A percentile compares a stretch with the other conserved stretches of the same genome.
These are phyloP conservation scores for Pluvianellus socialis DNA, from an alignment of 2,113 vertebrate genomes.

Conservation along the genomic window DNA sequence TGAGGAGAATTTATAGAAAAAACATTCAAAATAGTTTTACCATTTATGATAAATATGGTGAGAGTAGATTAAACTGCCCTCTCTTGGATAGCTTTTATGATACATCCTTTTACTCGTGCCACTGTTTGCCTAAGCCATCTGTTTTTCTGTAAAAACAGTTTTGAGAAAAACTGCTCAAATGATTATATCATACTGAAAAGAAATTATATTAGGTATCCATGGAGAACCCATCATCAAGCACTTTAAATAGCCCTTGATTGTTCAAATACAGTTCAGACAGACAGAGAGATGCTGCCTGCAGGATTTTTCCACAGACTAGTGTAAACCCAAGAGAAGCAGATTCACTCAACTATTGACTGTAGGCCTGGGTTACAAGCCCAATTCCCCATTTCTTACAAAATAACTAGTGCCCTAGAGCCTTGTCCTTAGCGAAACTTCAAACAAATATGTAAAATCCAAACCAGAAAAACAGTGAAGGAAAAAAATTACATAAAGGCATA, in stretches of 20 bases:
- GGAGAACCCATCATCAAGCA: background rate
- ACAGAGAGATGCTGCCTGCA: background rate
- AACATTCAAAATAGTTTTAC: background rate
- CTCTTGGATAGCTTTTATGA: background rate
- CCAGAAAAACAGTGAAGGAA: background rate
- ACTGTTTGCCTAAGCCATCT: constrained; percentile 15
- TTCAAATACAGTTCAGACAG: background rate
- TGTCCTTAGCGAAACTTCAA: background rate
- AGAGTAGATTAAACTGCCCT: background rate
- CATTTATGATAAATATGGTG: background rate
- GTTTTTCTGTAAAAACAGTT: background rate
- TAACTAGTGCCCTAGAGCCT: background rate
- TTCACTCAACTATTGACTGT: background rate
- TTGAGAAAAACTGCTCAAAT: background rate
- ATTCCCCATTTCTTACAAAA: background rate
- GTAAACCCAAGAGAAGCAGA: background rate
- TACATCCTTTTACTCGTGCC: background rate
- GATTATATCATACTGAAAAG: background rate
- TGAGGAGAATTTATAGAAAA: background rate
- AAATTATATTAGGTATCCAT: constrained; percentile 10
- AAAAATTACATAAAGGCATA: background rate
- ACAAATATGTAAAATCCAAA: background rate
- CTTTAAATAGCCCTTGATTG: background rate
- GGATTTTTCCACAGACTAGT: background rate
- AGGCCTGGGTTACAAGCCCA: background rate